Percentiles rank a stretch among this genome's conserved stretches.
phyloP scores from a whole-genome alignment of 2,888 invertebrate genomes.

The Acrobasis suavella region DNA sequence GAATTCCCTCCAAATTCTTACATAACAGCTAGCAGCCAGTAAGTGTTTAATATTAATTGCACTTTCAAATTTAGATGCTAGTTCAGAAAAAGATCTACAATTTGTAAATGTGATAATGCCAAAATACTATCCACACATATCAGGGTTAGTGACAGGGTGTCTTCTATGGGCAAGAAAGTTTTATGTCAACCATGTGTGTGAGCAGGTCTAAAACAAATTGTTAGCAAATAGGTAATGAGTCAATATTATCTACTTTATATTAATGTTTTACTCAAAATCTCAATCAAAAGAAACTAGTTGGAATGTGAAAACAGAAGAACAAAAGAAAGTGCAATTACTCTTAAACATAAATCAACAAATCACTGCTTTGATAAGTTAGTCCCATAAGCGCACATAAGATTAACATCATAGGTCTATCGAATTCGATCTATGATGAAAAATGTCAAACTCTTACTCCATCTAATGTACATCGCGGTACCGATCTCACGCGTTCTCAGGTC shows the following conservation, averaged over 20 bases:
- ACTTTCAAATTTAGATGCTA: conserved; percentile 53
- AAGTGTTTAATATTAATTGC: conserved; percentile 55
- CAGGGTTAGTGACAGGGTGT: background rate
- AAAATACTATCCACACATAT: background rate
- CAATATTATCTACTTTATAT: background rate
- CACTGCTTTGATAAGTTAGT: conserved; percentile 44
- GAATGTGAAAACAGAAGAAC: conserved; percentile 47
- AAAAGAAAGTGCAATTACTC: conserved; percentile 69
- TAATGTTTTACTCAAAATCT: background rate
- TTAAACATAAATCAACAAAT: conserved; percentile 43
- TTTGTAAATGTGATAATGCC: background rate
- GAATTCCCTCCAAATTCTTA: conserved; percentile 63
- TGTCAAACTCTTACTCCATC: conserved; percentile 38
- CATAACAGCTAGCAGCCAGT: conserved; percentile 30
- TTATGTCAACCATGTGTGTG: no score
- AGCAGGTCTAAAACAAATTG: background rate
- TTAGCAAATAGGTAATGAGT: background rate
- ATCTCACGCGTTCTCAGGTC: conserved; percentile 37
- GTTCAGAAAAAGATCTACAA: background rate
- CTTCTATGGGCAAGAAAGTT: no score
- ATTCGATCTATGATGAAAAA: conserved; percentile 46
- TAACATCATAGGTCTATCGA: conserved; percentile 50
- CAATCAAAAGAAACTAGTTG: conserved; percentile 26
- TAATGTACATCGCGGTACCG: conserved; percentile 35
- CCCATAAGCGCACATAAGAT: conserved; percentile 54